Conservation (phyloP, 2,888 invertebrate species). For the Ptilodon capucinus region DNA sequence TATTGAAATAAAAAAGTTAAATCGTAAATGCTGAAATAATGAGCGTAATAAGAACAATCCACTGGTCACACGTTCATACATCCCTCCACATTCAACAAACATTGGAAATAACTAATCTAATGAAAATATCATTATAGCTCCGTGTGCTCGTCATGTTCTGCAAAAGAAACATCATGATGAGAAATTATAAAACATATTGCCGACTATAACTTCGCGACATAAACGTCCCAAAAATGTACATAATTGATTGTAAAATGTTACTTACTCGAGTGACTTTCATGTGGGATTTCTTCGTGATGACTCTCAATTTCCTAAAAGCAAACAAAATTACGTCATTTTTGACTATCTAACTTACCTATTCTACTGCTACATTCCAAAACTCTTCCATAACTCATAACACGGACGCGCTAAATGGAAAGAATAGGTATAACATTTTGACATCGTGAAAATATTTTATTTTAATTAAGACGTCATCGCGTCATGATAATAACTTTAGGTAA, state of each 20-base stretch:
- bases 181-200: too few relatives aligned
- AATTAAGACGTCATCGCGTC: too few relatives aligned
- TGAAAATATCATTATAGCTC: conserved; percentile 72
- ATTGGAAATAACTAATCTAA: conserved; percentile 36
- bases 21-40: conserved; percentile 8
- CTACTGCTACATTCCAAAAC: too few relatives aligned
- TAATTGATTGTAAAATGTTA: conserved; percentile 2
- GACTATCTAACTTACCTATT: too few relatives aligned
- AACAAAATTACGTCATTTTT: conserved; percentile 7
- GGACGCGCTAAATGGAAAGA: too few relatives aligned
- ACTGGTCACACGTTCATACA: conserved; percentile 26
- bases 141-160: conserved; percentile 61
- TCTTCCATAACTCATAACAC: too few relatives aligned
- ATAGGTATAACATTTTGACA: too few relatives aligned
- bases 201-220: too few relatives aligned
- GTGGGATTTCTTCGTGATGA: conserved; percentile 38
- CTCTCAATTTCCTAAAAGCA: conserved; percentile 59
- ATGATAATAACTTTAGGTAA: too few relatives aligned
- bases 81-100: conserved; percentile 21
- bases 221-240: too few relatives aligned
- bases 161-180: conserved; percentile 40
- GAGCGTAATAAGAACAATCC: conserved; percentile 8
- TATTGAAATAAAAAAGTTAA: conserved; percentile 5
- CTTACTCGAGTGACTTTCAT: conserved; percentile 44
- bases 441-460: too few relatives aligned